A percentile compares a stretch with the other conserved stretches of the same genome.
These are phyloP conservation scores for Tamandua tetradactyla DNA, from an alignment of 2,797 vertebrate species.

Conservation along the genomic window DNA sequence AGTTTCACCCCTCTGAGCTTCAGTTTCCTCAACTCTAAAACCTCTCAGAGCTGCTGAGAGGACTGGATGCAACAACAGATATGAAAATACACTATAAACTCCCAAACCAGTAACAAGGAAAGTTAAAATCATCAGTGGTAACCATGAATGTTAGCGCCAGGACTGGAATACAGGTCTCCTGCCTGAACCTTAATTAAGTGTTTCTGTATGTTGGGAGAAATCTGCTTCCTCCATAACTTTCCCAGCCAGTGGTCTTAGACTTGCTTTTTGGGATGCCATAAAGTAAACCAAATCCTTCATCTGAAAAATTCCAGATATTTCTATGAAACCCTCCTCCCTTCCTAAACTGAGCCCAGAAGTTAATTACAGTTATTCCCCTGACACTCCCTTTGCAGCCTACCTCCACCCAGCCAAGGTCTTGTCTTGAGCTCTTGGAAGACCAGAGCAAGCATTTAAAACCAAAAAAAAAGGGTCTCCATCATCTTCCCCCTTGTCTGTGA, in stretches of 20 bases:
- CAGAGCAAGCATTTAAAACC: neutral
- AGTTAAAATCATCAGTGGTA: neutral
- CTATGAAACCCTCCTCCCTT: neutral
- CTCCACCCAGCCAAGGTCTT: neutral
- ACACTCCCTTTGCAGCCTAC: neutral
- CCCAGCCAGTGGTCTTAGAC: neutral
- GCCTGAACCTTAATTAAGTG: neutral
- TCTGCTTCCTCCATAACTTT: neutral
- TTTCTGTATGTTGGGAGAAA: neutral
- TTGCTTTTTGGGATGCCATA: neutral
- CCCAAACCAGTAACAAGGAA: neutral
- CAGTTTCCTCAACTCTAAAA: neutral
- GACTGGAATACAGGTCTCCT: neutral
- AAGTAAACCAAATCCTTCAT: neutral
- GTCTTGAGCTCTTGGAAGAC: neutral
- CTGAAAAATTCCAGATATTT: slow-evolving; percentile 13
- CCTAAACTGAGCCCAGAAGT: neutral
- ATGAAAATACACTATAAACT: neutral
- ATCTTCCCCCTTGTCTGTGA: neutral
- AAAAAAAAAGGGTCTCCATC: neutral
- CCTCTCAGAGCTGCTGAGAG: slow-evolving; percentile 1
- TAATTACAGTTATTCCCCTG: neutral
- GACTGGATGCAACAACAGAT: neutral
- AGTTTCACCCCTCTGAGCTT: slow-evolving; percentile 23
- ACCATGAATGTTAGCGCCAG: neutral